These are phyloP conservation scores for Araneus ventricosus DNA, from an alignment of 1,140 invertebrate species.

Conservation along the genomic window DNA sequence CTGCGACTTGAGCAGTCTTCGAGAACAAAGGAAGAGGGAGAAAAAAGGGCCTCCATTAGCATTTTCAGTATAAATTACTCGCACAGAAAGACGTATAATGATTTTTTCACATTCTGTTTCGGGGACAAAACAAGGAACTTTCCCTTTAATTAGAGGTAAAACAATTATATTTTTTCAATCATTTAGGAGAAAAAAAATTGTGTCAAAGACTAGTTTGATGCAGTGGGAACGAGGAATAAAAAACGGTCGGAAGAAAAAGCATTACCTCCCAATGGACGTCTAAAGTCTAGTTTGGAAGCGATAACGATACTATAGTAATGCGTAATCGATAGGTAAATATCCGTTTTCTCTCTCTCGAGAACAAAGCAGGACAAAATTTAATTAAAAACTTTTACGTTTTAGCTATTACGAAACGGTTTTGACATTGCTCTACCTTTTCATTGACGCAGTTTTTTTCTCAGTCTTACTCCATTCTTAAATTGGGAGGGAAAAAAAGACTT, in stretches of 20 bases:
- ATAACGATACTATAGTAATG: conserved; percentile 73
- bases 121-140: conserved; percentile 51
- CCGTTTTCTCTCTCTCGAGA: conserved; percentile 60
- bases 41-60: conserved; percentile 4
- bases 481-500: background rate
- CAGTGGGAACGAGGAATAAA: conserved; percentile 11
- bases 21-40: background rate
- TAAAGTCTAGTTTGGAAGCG: conserved; percentile 71
- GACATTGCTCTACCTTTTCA: conserved; percentile 49
- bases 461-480: background rate
- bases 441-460: background rate
- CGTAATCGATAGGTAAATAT: conserved; percentile 72
- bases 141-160: conserved; percentile 63
- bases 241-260: conserved; percentile 47
- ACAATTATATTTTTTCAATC: conserved; percentile 67
- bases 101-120: conserved; percentile 56
- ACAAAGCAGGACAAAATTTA: conserved; percentile 64
- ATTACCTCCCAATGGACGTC: conserved; percentile 64
- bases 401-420: conserved; percentile 44
- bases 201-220: conserved; percentile 51
- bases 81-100: conserved; percentile 28
- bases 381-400: conserved; percentile 69
- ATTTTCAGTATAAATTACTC: conserved; percentile 55
- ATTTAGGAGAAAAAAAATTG: conserved; percentile 2
- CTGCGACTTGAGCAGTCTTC: background rate